Conservation (phyloP, 30 jellyfish, hydroid and myxozoan species). For the Phacellophora camtschatica region DNA sequence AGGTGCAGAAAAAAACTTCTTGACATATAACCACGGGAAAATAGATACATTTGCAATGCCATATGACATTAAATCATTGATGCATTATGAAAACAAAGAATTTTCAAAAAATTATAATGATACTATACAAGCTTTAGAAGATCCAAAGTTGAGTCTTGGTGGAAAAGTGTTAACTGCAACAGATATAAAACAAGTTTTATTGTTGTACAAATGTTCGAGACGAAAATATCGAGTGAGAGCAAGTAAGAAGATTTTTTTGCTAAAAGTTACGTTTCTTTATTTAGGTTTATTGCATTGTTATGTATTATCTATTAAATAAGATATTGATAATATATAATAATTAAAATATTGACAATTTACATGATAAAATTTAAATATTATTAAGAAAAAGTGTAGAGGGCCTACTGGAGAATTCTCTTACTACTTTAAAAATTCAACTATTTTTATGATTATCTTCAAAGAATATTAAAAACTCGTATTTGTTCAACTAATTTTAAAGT, state of each 20-base stretch:
- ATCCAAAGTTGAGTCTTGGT: conserved; percentile 68
- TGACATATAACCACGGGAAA: conserved; percentile 73
- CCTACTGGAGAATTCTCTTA: no score
- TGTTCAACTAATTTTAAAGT: no score
- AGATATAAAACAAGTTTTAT: conserved; percentile 62
- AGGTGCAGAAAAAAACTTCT: conserved; percentile 87
- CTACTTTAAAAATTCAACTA: no score
- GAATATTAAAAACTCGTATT: no score
- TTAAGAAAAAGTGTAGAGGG: no score
- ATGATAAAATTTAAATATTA: no score
- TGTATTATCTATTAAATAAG: no score
- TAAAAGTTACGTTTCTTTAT: neutral
- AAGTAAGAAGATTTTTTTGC: neutral
- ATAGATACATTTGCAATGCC: conserved; percentile 84
- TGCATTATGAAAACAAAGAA: conserved; percentile 79
- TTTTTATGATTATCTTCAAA: no score
- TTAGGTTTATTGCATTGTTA: no score
- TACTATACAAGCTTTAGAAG: conserved; percentile 72
- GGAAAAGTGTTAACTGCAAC: conserved; percentile 39
- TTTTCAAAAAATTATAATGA: conserved; percentile 66
- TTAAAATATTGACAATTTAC: no score
- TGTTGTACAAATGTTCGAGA: conserved; percentile 60
- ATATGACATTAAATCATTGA: conserved; percentile 63
- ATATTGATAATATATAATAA: no score
- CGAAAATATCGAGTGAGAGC: neutral